Percentiles rank a stretch among this genome's conserved stretches.
Conservation (phyloP, 2,113 vertebrate species). For the Notechis scutatus region DNA sequence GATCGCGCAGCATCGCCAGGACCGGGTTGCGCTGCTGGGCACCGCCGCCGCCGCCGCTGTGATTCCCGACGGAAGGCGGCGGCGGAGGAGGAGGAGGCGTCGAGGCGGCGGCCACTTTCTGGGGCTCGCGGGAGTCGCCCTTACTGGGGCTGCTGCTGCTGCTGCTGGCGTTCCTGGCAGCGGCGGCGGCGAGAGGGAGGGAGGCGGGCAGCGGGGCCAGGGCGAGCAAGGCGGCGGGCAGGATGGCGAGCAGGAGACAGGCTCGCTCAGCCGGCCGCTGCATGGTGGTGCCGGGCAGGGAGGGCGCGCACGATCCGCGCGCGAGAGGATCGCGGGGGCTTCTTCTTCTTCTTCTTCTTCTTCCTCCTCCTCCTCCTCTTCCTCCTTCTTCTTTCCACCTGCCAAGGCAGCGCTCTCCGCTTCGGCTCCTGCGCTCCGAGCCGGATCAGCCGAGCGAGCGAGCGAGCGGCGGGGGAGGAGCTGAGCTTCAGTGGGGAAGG, state of each 20-base stretch:
- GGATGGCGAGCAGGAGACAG: constrained; percentile 22
- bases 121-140: background rate
- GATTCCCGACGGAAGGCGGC: background rate
- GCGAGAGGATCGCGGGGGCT: background rate
- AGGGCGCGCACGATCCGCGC: background rate
- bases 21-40: constrained; percentile 64
- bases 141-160: background rate
- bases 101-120: background rate
- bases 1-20: constrained; percentile 76
- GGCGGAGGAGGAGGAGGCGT: background rate
- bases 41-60: constrained; percentile 45
- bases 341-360: background rate
- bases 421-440: background rate
- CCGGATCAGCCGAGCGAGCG: background rate
- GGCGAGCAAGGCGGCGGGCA: background rate
- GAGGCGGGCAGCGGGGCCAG: background rate
- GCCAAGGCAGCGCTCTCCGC: background rate
- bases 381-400: background rate
- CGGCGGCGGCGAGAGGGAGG: background rate
- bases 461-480: constrained; percentile 25
- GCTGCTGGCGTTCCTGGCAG: background rate
- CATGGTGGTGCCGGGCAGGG: background rate
- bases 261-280: constrained; percentile 32
- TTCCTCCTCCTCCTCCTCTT: no score
- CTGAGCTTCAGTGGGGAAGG: background rate